Base-by-base conservation (phyloP, 2,888 invertebrate species). In the Cenopis cana region DNA sequence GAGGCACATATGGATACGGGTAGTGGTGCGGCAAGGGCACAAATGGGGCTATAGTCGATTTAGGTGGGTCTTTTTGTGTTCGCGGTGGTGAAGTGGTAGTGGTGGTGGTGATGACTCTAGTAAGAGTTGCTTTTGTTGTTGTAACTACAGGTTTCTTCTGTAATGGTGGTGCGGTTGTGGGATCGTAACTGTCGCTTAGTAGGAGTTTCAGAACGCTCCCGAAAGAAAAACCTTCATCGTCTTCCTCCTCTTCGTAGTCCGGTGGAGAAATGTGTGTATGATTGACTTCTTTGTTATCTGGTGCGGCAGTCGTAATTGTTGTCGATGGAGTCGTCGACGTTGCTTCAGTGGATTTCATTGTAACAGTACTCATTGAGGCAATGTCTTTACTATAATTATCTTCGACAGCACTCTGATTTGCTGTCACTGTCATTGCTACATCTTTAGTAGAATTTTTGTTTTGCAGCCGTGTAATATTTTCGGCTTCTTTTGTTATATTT, bases 131-230 rank as follows among this genome's bases (percentile, higher is more conserved):
- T 73, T 41, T 55, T 17, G 62, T 46, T 56, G 66, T 54, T n/a
- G 64, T 54, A 36, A 52, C 20, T 11, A 64, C n/a, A 36, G 71
- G 41, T 73, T 64, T 55, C 73, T 78, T 80, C 60, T 77, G 78
- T 38, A 74, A 72, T 0, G 81, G 78, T 3, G 82, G 41, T 29
- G 78, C 64, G 0, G 89, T 89, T 2, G 90, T 90, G 0, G 88
- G 79, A 18, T 90, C 90, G 29, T 91, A 91, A 69, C 81, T 88
- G 38, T 93, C 94, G 69, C 94, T 93, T 36, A 96, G 91, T 24
- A 96, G 82, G n/a, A 95, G 86, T 79, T 96, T 94, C 17, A 95
- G 83, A 6, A 96, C 94, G 78, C 93, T 95, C 66, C 95, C 95
- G 29, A 96, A 92, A 0, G 95, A 95, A 79, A 95, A 94, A 11